phyloP scores from a whole-genome alignment of 2,797 vertebrate genomes.

The Monodelphis domestica region DNA sequence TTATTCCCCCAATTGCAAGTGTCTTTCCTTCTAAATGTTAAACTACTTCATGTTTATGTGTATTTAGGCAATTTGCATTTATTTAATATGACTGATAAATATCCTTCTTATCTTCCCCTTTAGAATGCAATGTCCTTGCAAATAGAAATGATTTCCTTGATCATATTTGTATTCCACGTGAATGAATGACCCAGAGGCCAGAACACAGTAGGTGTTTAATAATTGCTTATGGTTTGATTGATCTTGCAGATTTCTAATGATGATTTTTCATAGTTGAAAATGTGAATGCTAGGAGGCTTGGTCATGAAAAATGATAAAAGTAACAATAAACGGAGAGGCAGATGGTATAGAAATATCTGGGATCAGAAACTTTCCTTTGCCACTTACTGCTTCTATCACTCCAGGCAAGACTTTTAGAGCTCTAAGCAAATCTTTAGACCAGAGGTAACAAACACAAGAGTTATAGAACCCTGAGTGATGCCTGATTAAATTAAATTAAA shows the following conservation, averaged over 20 bases:
- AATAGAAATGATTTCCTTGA: neutral
- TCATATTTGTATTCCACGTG: neutral
- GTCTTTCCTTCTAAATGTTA: neutral
- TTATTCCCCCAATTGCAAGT: neutral
- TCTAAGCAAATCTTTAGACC: neutral
- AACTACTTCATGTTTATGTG: neutral
- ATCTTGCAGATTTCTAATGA: constrained; percentile 39
- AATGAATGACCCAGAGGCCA: neutral
- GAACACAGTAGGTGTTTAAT: neutral
- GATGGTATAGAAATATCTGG: neutral
- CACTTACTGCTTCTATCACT: neutral
- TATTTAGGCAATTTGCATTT: neutral
- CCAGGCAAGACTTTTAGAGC: constrained; percentile 18
- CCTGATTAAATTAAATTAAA: neutral
- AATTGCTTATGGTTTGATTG: constrained; percentile 10
- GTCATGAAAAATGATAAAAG: constrained; percentile 47
- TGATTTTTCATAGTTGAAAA: constrained; percentile 44
- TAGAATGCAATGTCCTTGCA: neutral
- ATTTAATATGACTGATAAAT: neutral
- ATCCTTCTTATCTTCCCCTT: neutral
- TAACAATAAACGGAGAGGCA: neutral
- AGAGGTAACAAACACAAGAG: neutral
- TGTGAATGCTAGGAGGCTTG: constrained; percentile 36
- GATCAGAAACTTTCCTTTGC: neutral
- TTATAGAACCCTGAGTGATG: neutral